These are phyloP conservation scores for Calliphora vomitoria DNA, from an alignment of 2,888 invertebrate species.

Conservation along the genomic window DNA sequence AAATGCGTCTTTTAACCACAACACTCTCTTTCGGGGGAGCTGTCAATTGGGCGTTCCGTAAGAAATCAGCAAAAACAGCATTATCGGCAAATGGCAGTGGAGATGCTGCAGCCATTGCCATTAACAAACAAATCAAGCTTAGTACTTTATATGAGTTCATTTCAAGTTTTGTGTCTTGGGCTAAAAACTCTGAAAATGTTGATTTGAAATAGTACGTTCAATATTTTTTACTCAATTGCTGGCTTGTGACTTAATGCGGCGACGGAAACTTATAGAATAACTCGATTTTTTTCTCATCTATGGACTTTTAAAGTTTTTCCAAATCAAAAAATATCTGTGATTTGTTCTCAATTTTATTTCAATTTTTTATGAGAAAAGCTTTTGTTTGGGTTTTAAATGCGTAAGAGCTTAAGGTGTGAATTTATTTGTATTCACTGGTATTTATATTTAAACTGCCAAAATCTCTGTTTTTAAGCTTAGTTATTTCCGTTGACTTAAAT, in stretches of 20 bases:
- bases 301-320: constrained; percentile 53
- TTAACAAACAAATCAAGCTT: constrained; percentile 47
- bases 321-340: neutral
- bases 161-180: neutral
- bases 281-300: constrained; percentile 19
- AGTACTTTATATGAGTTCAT: constrained; percentile 56
- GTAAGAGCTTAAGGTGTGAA: constrained; percentile 56
- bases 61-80: constrained; percentile 76
- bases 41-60: constrained; percentile 65
- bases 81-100: constrained; percentile 48
- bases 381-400: constrained; percentile 33
- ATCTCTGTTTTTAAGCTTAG: constrained; percentile 10
- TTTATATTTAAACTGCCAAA: constrained; percentile 28
- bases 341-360: constrained; percentile 21
- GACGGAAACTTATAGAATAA: constrained; percentile 53
- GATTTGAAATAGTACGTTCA: neutral
- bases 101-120: constrained; percentile 4
- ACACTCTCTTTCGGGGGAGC: constrained; percentile 58
- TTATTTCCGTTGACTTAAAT: neutral
- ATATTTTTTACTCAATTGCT: neutral
- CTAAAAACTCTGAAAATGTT: neutral
- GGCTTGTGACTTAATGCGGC: constrained; percentile 34
- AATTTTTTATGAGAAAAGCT: constrained; percentile 44
- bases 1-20: constrained; percentile 78
- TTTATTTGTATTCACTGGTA: constrained; percentile 30